Evolutionary conservation across 2,113 vertebrate genomes (phyloP).

Genomic region (Antennarius striatus): DNA sequence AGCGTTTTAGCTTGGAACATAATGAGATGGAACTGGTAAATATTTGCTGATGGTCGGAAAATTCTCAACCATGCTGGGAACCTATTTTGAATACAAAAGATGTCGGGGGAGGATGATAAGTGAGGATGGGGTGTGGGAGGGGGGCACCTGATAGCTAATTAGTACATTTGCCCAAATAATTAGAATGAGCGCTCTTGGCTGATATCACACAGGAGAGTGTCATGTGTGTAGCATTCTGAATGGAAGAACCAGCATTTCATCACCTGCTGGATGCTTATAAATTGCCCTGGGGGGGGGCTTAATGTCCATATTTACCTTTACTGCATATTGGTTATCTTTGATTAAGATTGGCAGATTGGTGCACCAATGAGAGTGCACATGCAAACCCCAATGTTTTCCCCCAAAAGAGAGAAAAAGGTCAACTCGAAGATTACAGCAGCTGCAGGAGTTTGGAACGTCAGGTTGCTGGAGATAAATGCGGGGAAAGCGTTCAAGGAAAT

Average conservation of each 20-base stretch:
- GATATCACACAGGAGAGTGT: constrained; percentile 80
- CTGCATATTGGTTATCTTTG: constrained; percentile 59
- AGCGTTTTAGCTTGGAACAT: constrained; percentile 79
- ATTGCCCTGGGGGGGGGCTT: constrained; percentile 61
- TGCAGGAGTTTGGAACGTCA: too few species aligned
- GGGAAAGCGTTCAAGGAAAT: too few species aligned
- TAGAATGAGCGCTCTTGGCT: constrained; percentile 84
- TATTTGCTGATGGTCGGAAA: constrained; percentile 84
- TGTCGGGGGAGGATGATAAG: constrained; percentile 78
- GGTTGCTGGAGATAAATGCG: too few species aligned
- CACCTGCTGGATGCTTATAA: constrained; percentile 65
- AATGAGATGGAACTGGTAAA: constrained; percentile 85
- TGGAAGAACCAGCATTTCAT: constrained; percentile 73
- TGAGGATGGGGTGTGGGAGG: constrained; percentile 39
- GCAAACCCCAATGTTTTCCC: background rate
- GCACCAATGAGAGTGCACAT: constrained; percentile 46
- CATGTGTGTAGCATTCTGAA: constrained; percentile 75
- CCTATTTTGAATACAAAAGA: constrained; percentile 85
- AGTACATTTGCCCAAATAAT: constrained; percentile 86
- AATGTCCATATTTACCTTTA: constrained; percentile 77
- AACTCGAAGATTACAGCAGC: background rate
- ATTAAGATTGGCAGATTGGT: constrained; percentile 66
- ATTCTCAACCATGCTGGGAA: constrained; percentile 77
- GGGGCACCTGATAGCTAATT: constrained; percentile 82
- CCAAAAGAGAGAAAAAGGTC: background rate